phyloP scores from a whole-genome alignment of 1,140 invertebrate genomes.

The Heterodera carotae region DNA sequence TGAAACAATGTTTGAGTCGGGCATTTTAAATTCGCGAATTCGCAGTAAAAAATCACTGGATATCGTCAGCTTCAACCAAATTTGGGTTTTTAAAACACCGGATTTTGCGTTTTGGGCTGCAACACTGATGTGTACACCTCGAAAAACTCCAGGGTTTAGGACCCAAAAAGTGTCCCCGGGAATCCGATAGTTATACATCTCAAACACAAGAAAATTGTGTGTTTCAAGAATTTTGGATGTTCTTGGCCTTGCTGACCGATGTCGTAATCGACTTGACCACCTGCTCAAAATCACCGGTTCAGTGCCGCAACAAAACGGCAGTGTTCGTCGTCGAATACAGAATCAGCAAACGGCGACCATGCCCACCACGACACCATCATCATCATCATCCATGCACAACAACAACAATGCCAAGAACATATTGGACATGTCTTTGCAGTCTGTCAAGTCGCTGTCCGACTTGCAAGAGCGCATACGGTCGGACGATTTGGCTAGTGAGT shows the following conservation, averaged over 20 bases:
- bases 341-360: too few species aligned
- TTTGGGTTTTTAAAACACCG: too few species aligned
- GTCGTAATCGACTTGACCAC: slow-evolving; percentile 1
- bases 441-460: slow-evolving; percentile 26
- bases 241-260: slow-evolving; percentile 9
- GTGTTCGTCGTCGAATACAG: too few species aligned
- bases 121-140: too few species aligned
- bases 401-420: not conserved
- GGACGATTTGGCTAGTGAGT: not conserved
- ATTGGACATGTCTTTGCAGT: slow-evolving; percentile 23
- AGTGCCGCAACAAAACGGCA: not conserved
- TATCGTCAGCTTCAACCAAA: too few species aligned
- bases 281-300: slow-evolving; percentile 21
- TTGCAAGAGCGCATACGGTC: slow-evolving; percentile 10
- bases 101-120: too few species aligned
- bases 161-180: too few species aligned
- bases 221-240: slow-evolving; percentile 7
- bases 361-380: not conserved
- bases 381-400: not conserved
- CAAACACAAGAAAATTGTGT: not conserved
- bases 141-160: too few species aligned
- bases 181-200: too few species aligned
- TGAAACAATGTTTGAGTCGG: too few species aligned
- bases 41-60: too few species aligned
- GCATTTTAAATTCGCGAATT: too few species aligned